Base-by-base conservation (phyloP, 2,113 vertebrate genomes). In the Euleptes europaea region DNA sequence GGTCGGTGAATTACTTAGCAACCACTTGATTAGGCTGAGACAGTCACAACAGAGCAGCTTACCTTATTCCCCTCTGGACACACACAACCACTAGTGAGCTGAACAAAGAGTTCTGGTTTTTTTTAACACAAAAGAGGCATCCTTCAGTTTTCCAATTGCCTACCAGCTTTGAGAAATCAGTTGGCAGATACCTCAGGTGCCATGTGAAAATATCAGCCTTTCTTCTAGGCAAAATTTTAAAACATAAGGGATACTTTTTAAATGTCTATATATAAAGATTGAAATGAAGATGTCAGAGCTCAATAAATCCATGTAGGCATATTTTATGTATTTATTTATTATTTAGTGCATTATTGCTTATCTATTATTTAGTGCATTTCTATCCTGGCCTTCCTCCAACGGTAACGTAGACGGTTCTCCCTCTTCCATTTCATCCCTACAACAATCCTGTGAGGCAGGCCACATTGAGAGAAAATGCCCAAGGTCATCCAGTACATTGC, bases 11-110 rank as follows among this genome's bases (percentile, higher is more conserved):
- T 1, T 11, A 90, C 80, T 90, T 92, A 81, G 82, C 83, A 94
- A 92, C 84, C 89, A 69, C 88, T 93, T 92, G 84, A 89, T 75
- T 86, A 93, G 94, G 67, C 89, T 70, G 66, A 86, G 70, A 87
- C 84, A 90, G 85, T 90, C 75, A 88, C 79, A 84, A 84, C 76
- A 85, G 85, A 87, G 60, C 51, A n/a, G 38, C 85, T 57, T 35
- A 31, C 71, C 57, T 7, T 28, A 72, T 12, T n/a, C 47, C 63
- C 80, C 23, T 71, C 67, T 23, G 63, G 66, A 57, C 7, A 17
- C 66, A 40, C 47, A 82, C 47, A 54, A 15, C 47, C 67, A 82
- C 84, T 91, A 42, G 65, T 26, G 84, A 90, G 47, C 67, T 82
- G 85, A 89, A 91, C 38, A 87, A 90, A 49, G 17, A 84, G n/a